A percentile compares a stretch with the other conserved stretches of the same genome.
Evolutionary conservation across 1,140 invertebrate genomes (phyloP).

Genomic region (Hydropsyche tenuis): DNA sequence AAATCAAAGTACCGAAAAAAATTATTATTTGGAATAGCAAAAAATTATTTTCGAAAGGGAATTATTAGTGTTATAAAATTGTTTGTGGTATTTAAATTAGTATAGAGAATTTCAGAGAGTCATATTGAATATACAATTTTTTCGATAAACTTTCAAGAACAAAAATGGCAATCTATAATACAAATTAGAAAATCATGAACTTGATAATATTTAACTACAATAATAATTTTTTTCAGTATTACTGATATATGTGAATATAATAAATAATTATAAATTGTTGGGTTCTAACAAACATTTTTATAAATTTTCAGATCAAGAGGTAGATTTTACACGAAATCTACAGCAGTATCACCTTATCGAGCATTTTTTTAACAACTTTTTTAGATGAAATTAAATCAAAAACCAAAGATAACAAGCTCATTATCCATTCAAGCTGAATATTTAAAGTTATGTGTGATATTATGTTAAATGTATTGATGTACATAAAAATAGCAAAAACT

Average conservation of each 20-base stretch:
- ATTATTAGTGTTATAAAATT: too few species aligned
- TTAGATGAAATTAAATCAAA: neutral
- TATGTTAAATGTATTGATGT: slow-evolving; percentile 2
- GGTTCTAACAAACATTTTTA: slow-evolving; percentile 5
- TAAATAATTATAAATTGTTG: neutral
- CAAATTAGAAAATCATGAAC: too few species aligned
- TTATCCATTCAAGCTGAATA: neutral
- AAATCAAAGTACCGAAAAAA: neutral
- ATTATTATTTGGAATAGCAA: too few species aligned
- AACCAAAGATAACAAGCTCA: slow-evolving; percentile 21
- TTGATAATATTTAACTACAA: too few species aligned
- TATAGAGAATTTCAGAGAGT: too few species aligned
- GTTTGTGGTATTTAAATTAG: too few species aligned
- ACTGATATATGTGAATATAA: neutral
- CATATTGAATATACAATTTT: too few species aligned
- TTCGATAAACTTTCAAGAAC: too few species aligned
- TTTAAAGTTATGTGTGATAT: neutral
- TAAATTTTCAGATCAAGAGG: slow-evolving; percentile 54
- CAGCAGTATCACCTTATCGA: slow-evolving; percentile 53
- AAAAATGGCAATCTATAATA: too few species aligned
- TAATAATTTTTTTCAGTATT: neutral
- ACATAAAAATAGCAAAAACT: slow-evolving; percentile 14
- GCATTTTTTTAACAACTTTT: neutral
- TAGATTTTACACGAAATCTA: slow-evolving; percentile 55
- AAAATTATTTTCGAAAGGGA: too few species aligned